Evolutionary conservation across 2,113 vertebrate genomes (phyloP), one percentile per base, ranked within the genome.

Genomic region (Macrotus californicus): DNA sequence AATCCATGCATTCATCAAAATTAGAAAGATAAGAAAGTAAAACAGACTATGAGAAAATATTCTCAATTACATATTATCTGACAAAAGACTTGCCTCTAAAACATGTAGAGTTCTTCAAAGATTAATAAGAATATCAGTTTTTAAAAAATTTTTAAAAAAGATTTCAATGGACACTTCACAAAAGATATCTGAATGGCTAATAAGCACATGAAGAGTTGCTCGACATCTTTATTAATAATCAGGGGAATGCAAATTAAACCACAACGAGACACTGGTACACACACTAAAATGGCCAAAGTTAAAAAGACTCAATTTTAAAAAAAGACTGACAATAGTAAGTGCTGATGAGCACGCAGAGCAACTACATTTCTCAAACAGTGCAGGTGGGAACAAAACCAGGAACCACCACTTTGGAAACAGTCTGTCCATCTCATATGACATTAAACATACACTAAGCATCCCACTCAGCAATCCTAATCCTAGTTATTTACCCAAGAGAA

Each of bases 1-100:
- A 85, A 85, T 67, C 50, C 39, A 94, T 21, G 8, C 5, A 95
- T 43, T 92, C 31, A 82, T 76, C 52, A 96, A 88, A 96, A 80
- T 69, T 84, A 84, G 69, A 87, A 93, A 50, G 46, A 83, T 31
- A 22, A 77, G 59, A 87, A 77, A 50, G 15, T 10, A 92, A 94
- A 64, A 29, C 14, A 87, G 11, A 84, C 36, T 50, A 80, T 5
- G 70, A 54, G 21, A 87, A 81, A 92, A 94, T 52, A 69, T 56
- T 84, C 52, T 92, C 31, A 83, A 54, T 77, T 82, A 86, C 13
- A 76, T 36, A 31, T 24, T 22, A 88, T 48, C 15, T 82, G 41
- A 56, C 72, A 91, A 82, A 85, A 41, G 18, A 70, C 22, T 73
- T 87, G 46, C n/a, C 31, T 87, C 54, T 21, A 94, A 87, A 83